Evolutionary conservation across 2,113 vertebrate species (phyloP), one percentile per base, ranked within the genome.

Genomic region (Antechinus stuartii): DNA sequence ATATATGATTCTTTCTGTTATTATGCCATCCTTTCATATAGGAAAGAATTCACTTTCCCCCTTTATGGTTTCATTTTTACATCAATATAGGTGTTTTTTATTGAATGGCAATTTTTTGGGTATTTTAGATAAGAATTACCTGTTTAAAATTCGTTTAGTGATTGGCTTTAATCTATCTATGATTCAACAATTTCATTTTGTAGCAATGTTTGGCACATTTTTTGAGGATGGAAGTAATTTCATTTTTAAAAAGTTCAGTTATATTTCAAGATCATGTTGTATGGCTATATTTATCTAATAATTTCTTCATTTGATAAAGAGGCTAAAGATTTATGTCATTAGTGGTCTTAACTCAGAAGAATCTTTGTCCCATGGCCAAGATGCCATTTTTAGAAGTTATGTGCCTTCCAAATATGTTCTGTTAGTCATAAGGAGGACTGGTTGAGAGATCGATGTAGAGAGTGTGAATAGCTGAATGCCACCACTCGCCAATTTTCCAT

Each of bases 271-370:
- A 27, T 50, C 47, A 25, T 42, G 24, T 10, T 84, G 1, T 55
- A 92, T 92, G 92, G 26, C 49, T 47, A 47, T 8, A 57, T 95
- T 95, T 95, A 46, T 56, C 94, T 76, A 94, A 56, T 61, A 42
- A 2, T 26, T 22, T 52, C 6, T 22, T 42, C 19, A 42, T 84
- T 68, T 84, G n/a, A n/a, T 42, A 84, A 84, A 23, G 68, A 84
- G 19, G 19, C 30, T 19, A 84, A 23, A 35, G 55, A 84, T 92
- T 53, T 55, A 42, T 90, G 42, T 46, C 30, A 90, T 25, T 90
- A 0, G 76, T 49, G 47, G 16, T 27, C 52, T 91, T 90, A 14
- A 14, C 52, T 91, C 26, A 12, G 16, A 91, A 91, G 52, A 91
- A 91, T 91, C 90, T 35, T 91, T 91, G 27, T 53, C 52, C 27